These are phyloP conservation scores for Eudasyphora cyanicolor DNA, from an alignment of 2,888 invertebrate species.

Conservation along the genomic window DNA sequence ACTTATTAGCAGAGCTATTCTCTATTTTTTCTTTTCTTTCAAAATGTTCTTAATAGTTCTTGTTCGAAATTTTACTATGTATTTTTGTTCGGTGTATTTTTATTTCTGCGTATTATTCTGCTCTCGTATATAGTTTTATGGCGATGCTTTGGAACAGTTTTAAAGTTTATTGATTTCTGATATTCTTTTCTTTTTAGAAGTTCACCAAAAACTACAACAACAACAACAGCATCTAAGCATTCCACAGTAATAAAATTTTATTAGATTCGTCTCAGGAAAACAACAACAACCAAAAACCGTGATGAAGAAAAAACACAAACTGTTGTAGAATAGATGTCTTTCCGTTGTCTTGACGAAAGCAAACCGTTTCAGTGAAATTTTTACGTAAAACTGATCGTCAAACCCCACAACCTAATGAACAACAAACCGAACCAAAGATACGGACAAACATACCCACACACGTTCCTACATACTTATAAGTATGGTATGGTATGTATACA, in stretches of 20 bases:
- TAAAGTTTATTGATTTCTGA: not conserved
- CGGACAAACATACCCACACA: not conserved
- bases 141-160: not conserved
- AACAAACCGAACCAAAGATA: slow-evolving; percentile 18
- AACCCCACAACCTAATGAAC: slow-evolving; percentile 29
- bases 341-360: slow-evolving; percentile 63
- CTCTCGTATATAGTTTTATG: not conserved
- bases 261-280: slow-evolving; percentile 46
- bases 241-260: slow-evolving; percentile 41
- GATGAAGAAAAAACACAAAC: slow-evolving; percentile 7
- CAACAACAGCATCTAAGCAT: not conserved
- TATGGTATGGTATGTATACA: too few species aligned
- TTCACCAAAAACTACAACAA: slow-evolving; percentile 34
- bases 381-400: slow-evolving; percentile 70
- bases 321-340: slow-evolving; percentile 9
- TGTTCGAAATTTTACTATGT: not conserved
- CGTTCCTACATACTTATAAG: not conserved
- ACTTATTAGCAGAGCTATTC: not conserved
- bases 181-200: slow-evolving; percentile 27
- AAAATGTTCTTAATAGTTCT: not conserved
- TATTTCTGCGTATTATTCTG: not conserved
- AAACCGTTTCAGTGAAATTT: slow-evolving; percentile 72
- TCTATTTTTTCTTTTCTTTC: not conserved
- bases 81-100: slow-evolving; percentile 10
- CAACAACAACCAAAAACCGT: too few species aligned